Conservation (phyloP, 2,888 invertebrate species). For the Dynastes grantii region DNA sequence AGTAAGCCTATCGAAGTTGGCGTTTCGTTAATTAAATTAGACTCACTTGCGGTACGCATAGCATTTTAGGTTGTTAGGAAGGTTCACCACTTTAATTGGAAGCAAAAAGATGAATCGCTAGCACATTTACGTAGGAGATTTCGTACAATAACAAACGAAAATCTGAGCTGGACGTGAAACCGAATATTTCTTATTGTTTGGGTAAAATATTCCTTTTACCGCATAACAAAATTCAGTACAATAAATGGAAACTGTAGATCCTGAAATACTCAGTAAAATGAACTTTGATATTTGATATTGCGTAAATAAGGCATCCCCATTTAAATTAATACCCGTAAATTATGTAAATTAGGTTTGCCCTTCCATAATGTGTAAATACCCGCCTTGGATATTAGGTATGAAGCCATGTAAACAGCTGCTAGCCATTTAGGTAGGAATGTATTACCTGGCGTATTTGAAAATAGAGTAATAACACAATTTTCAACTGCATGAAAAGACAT, state of each 20-base stretch:
- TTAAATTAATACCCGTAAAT: not conserved
- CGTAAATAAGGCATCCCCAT: not conserved
- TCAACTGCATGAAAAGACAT: not conserved
- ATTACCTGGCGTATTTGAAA: not conserved
- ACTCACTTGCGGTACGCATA: too few relatives aligned
- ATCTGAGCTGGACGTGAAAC: too few relatives aligned
- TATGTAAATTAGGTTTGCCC: constrained; percentile 16
- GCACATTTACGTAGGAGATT: too few relatives aligned
- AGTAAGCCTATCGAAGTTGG: too few relatives aligned
- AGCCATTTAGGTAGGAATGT: not conserved
- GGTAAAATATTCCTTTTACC: too few relatives aligned
- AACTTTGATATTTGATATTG: constrained; percentile 1
- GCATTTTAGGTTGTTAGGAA: too few relatives aligned
- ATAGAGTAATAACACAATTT: constrained; percentile 1
- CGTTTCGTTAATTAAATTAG: too few relatives aligned
- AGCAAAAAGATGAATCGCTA: too few relatives aligned
- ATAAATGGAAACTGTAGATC: not conserved
- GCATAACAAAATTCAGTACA: too few relatives aligned
- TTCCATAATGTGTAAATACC: not conserved
- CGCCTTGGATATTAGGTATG: not conserved
- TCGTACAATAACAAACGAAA: too few relatives aligned
- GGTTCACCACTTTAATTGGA: too few relatives aligned
- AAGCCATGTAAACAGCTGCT: constrained; percentile 12
- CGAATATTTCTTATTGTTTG: too few relatives aligned
- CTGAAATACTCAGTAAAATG: not conserved